Evolutionary conservation across 2,888 invertebrate species (phyloP).

Genomic region (Trichopoda pennipes): DNA sequence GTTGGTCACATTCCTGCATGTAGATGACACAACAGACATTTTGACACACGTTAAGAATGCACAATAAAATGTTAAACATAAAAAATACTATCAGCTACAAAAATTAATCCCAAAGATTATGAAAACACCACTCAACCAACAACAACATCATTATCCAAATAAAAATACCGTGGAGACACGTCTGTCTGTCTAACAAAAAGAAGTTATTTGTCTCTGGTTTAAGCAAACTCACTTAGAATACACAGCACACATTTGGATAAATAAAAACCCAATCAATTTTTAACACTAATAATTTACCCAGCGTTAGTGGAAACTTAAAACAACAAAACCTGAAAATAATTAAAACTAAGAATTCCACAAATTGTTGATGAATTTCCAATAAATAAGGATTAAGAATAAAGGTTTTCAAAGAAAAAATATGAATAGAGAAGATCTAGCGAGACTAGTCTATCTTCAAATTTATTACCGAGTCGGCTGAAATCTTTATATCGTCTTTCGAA

Average conservation of each 20-base stretch:
- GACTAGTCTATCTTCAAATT: no score
- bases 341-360: not conserved
- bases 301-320: not conserved
- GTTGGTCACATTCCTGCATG: constrained; percentile 52
- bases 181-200: constrained; percentile 38
- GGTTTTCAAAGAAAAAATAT: no score
- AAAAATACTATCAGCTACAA: constrained; percentile 10
- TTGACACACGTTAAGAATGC: constrained; percentile 60
- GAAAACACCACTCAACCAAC: constrained; percentile 21
- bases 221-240: constrained; percentile 37
- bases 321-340: not conserved
- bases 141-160: constrained; percentile 11
- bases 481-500: no score
- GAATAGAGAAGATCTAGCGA: no score
- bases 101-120: constrained; percentile 44
- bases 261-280: constrained; percentile 4
- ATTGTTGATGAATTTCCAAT: not conserved
- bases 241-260: constrained; percentile 17
- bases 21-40: constrained; percentile 54
- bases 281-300: constrained; percentile 25
- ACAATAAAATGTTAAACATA: constrained; percentile 34
- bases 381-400: no score
- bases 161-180: constrained; percentile 41
- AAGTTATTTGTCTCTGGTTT: constrained; percentile 20
- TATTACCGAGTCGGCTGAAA: no score